Percentiles rank a stretch among this genome's conserved stretches.
phyloP scores from a whole-genome alignment of 2,113 vertebrate genomes.

The Asarcornis scutulata region DNA sequence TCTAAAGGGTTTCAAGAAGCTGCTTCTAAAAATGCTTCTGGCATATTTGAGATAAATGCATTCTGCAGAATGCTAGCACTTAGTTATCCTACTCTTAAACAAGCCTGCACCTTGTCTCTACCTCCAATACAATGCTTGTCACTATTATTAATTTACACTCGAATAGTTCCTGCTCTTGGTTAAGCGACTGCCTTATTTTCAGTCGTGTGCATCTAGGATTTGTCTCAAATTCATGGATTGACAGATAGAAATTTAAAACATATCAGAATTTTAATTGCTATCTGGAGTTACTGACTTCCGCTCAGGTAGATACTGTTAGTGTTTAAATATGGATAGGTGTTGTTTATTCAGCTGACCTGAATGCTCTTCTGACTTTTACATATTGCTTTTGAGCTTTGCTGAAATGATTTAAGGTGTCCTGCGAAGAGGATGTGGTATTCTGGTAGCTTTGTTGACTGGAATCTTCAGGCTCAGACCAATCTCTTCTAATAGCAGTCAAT shows the following conservation, averaged over 20 bases:
- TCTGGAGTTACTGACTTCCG: neutral
- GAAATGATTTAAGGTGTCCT: neutral
- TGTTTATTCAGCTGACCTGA: neutral
- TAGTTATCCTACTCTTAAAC: neutral
- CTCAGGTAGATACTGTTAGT: neutral
- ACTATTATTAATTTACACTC: neutral
- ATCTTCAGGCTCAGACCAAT: constrained; percentile 57
- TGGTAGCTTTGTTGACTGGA: constrained; percentile 6
- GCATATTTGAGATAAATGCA: neutral
- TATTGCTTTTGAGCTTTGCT: neutral
- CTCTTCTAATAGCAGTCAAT: constrained; percentile 69
- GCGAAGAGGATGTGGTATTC: neutral
- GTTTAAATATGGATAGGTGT: neutral
- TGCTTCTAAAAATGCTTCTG: constrained; percentile 16
- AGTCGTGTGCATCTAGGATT: neutral
- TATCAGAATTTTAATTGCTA: neutral
- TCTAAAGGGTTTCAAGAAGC: neutral
- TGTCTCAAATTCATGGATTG: neutral
- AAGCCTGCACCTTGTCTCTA: neutral
- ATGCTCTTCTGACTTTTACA: neutral
- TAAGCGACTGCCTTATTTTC: neutral
- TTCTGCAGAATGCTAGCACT: neutral
- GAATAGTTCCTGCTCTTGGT: neutral
- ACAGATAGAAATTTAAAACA: neutral
- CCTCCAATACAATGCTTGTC: neutral